Evolutionary conservation across 1,140 invertebrate species (phyloP).

Genomic region (Carposina sasakii): DNA sequence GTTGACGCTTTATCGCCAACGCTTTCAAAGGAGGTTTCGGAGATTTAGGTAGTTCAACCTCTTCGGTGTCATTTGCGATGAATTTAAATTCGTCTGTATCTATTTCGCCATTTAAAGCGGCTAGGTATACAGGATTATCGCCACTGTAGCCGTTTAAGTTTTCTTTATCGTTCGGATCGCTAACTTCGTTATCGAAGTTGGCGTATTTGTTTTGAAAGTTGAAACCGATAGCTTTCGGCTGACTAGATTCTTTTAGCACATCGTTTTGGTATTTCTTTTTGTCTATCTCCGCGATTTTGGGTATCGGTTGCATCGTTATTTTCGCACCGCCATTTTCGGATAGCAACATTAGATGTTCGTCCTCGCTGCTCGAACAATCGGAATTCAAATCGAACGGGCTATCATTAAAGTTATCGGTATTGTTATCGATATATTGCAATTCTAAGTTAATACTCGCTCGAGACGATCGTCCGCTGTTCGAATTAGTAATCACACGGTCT

Average conservation of each 20-base stretch:
- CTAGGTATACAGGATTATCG: slow-evolving; percentile 61
- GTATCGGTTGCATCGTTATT: slow-evolving; percentile 63
- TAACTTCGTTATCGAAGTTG: slow-evolving; percentile 61
- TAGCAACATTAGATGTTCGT: slow-evolving; percentile 66
- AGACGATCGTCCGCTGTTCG: slow-evolving; percentile 46
- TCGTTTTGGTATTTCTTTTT: slow-evolving; percentile 51
- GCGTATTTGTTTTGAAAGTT: slow-evolving; percentile 58
- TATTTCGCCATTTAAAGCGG: slow-evolving; percentile 56
- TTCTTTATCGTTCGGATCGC: slow-evolving; percentile 60
- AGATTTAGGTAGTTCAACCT: slow-evolving; percentile 28
- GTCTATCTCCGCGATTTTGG: slow-evolving; percentile 35
- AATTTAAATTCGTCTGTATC: slow-evolving; percentile 39
- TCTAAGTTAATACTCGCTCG: slow-evolving; percentile 58
- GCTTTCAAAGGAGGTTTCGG: slow-evolving; percentile 48
- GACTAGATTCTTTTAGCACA: slow-evolving; percentile 53
- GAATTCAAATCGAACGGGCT: slow-evolving; percentile 56
- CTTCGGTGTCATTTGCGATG: slow-evolving; percentile 13
- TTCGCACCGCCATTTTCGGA: slow-evolving; percentile 65
- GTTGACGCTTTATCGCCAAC: slow-evolving; percentile 70
- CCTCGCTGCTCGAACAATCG: slow-evolving; percentile 67
- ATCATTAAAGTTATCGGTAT: slow-evolving; percentile 37
- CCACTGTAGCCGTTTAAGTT: slow-evolving; percentile 56
- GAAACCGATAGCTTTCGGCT: slow-evolving; percentile 43
- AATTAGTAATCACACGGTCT: slow-evolving; percentile 49
- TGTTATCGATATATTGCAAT: slow-evolving; percentile 51